Conservation (phyloP, 2,888 invertebrate species). For the Oscheius sp. region DNA sequence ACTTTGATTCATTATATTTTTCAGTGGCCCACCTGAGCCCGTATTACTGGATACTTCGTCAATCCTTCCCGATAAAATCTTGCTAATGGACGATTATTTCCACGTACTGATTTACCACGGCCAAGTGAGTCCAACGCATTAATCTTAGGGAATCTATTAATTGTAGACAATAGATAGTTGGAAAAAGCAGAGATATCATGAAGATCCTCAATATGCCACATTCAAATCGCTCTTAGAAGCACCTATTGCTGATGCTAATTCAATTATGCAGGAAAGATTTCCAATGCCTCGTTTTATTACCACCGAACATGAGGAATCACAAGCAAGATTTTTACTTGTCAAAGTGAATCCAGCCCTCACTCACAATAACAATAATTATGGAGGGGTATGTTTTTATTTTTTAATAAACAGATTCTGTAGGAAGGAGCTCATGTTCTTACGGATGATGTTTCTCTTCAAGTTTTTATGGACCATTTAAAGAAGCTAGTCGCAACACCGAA, state of each 20-base stretch:
- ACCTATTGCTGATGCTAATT: slow-evolving; percentile 76
- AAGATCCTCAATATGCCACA: slow-evolving; percentile 95
- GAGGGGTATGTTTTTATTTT: background rate
- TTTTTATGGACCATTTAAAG: slow-evolving; percentile 99
- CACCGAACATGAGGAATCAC: slow-evolving; percentile 85
- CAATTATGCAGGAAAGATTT: slow-evolving; percentile 89
- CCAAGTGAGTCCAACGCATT: background rate
- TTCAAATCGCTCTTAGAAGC: slow-evolving; percentile 94
- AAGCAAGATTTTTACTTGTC: slow-evolving; percentile 76
- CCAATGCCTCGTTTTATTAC: slow-evolving; percentile 98
- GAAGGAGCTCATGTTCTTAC: slow-evolving; percentile 95
- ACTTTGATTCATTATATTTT: slow-evolving; percentile 22
- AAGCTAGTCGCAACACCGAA: slow-evolving; percentile 91
- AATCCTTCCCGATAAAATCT: slow-evolving; percentile 93
- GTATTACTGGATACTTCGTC: slow-evolving; percentile 95
- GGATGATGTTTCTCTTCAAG: slow-evolving; percentile 97
- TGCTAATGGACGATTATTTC: slow-evolving; percentile 99
- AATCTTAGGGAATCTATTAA: background rate
- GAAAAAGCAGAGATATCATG: slow-evolving; percentile 92
- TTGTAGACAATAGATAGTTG: slow-evolving; percentile 92
- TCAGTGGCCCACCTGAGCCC: slow-evolving; percentile 75
- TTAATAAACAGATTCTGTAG: slow-evolving; percentile 78
- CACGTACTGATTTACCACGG: slow-evolving; percentile 99
- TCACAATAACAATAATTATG: slow-evolving; percentile 82
- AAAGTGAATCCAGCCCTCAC: slow-evolving; percentile 99